Percentiles rank a stretch among this genome's conserved stretches.
Conservation (phyloP, 2,113 vertebrate genomes). For the Bambusicola thoracicus region DNA sequence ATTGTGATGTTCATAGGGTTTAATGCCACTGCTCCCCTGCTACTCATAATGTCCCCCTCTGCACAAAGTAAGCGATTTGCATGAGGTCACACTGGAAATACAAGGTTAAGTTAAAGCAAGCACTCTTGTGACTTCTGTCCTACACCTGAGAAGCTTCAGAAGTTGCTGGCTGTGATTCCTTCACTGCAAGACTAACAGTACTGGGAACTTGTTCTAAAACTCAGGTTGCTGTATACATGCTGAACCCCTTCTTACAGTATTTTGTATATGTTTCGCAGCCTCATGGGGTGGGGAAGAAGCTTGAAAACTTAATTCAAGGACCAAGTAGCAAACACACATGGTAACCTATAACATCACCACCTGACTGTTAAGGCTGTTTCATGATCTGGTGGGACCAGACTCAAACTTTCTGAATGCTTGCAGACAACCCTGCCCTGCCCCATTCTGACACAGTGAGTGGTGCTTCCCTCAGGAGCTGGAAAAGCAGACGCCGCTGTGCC, state of each 20-base stretch:
- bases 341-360: not conserved
- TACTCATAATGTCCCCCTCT: not conserved
- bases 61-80: not conserved
- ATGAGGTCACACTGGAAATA: not conserved
- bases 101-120: not conserved
- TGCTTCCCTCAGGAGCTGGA: not conserved
- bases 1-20: not conserved
- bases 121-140: not conserved
- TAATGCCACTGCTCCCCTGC: not conserved
- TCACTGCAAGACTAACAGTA: not conserved
- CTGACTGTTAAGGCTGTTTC: not conserved
- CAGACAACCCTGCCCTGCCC: not conserved
- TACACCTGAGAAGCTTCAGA: not conserved
- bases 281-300: fast-evolving
- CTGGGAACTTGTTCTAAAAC: not conserved
- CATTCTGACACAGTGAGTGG: not conserved
- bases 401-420: not conserved
- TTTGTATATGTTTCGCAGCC: not conserved
- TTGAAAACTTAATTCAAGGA: not conserved
- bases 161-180: not conserved
- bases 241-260: not conserved
- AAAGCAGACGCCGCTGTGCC: not conserved
- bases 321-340: not conserved
- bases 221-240: not conserved
- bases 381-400: not conserved